Evolutionary conservation across 1,140 invertebrate species (phyloP).

Genomic region (Formica exsecta): DNA sequence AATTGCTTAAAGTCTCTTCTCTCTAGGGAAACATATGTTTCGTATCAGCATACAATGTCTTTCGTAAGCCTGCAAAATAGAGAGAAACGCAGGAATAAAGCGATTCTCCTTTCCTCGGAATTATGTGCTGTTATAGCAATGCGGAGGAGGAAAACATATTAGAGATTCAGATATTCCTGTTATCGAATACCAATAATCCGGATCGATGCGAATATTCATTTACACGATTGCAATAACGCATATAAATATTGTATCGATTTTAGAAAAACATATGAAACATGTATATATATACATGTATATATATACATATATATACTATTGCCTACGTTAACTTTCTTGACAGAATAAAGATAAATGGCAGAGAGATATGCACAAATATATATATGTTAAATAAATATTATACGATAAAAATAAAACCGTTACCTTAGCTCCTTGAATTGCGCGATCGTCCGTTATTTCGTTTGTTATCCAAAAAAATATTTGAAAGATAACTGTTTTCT

Average conservation of each 20-base stretch:
- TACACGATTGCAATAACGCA: background rate
- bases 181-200: constrained; percentile 35
- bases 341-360: background rate
- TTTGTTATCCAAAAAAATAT: background rate
- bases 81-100: constrained; percentile 13
- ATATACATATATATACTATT: no score
- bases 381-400: background rate
- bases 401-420: background rate
- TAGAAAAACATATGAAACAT: background rate
- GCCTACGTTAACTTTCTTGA: background rate
- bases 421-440: background rate
- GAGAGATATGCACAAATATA: background rate
- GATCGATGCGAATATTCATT: constrained; percentile 36
- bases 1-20: constrained; percentile 6
- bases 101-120: constrained; percentile 7
- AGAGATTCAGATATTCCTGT: constrained; percentile 10
- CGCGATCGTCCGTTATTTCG: background rate
- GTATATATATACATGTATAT: no score
- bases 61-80: constrained; percentile 12
- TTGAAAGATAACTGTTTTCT: background rate
- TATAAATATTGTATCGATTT: background rate
- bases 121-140: background rate
- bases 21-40: constrained; percentile 26
- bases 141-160: background rate
- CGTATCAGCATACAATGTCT: background rate